These are phyloP conservation scores for Tympanoctomys barrerae DNA, from an alignment of 2,797 vertebrate genomes.

Conservation along the genomic window DNA sequence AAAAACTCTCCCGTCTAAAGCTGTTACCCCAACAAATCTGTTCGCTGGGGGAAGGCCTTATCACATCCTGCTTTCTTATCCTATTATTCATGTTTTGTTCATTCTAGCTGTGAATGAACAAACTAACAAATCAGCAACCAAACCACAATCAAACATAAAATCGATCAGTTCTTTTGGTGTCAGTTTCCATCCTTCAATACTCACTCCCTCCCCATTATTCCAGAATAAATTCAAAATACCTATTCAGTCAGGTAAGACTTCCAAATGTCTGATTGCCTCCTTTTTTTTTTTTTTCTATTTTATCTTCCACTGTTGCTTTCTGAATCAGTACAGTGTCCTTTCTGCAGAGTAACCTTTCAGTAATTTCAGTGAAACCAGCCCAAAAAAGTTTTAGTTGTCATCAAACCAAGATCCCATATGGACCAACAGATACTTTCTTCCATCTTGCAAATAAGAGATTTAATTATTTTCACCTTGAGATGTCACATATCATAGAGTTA, in stretches of 20 bases:
- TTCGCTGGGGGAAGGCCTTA: not conserved
- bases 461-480: not conserved
- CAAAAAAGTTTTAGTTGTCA: not conserved
- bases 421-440: not conserved
- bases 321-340: not conserved
- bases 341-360: not conserved
- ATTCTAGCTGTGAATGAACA: not conserved
- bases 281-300: not conserved
- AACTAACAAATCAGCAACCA: not conserved
- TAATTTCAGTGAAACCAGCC: not conserved
- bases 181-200: not conserved
- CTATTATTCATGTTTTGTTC: not conserved
- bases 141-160: not conserved
- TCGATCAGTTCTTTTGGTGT: not conserved
- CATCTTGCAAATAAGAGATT: not conserved
- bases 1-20: not conserved
- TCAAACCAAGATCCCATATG: not conserved
- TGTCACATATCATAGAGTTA: not conserved
- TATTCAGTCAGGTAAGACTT: not conserved
- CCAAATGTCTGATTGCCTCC: not conserved
- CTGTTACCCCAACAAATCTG: not conserved
- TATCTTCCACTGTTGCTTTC: not conserved
- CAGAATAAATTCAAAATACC: not conserved
- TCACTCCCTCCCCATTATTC: not conserved
- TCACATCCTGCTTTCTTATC: not conserved